Evolutionary conservation across 2,797 vertebrate genomes (phyloP).

Genomic region (Mus caroli): DNA sequence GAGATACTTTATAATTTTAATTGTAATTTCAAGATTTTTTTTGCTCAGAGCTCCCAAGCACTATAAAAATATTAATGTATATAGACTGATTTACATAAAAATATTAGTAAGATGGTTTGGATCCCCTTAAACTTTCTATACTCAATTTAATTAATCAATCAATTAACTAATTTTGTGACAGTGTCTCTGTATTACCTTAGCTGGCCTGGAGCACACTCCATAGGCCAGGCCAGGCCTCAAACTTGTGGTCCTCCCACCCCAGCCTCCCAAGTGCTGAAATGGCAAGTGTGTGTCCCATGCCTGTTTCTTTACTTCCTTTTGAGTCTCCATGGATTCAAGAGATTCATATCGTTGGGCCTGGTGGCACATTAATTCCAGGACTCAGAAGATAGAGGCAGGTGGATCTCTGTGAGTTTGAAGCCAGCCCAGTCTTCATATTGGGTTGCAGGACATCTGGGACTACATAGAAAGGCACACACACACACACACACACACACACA

Average conservation of each 20-base stretch:
- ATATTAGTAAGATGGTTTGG: neutral
- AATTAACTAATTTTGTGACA: neutral
- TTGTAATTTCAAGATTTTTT: conserved; percentile 48
- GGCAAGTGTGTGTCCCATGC: neutral
- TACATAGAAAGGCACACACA: neutral
- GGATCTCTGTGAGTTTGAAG: neutral
- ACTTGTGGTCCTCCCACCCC: neutral
- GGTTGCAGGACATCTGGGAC: neutral
- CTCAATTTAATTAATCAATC: neutral
- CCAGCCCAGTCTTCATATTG: neutral
- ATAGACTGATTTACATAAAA: conserved; percentile 48
- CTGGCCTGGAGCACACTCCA: neutral
- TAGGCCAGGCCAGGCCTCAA: neutral
- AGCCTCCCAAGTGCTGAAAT: neutral
- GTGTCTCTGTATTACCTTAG: neutral
- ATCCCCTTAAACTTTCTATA: neutral
- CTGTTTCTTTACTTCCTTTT: neutral
- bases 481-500: too few species aligned
- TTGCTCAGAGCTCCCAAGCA: neutral
- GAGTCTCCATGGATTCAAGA: neutral
- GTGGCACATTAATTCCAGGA: neutral
- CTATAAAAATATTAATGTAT: conserved; percentile 22
- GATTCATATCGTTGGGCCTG: neutral
- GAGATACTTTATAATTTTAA: conserved; percentile 25
- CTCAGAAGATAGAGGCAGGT: neutral